Percentiles rank a stretch among this genome's conserved stretches.
Conservation (phyloP, 1,140 invertebrate species). For the Campoletis sonorensis region DNA sequence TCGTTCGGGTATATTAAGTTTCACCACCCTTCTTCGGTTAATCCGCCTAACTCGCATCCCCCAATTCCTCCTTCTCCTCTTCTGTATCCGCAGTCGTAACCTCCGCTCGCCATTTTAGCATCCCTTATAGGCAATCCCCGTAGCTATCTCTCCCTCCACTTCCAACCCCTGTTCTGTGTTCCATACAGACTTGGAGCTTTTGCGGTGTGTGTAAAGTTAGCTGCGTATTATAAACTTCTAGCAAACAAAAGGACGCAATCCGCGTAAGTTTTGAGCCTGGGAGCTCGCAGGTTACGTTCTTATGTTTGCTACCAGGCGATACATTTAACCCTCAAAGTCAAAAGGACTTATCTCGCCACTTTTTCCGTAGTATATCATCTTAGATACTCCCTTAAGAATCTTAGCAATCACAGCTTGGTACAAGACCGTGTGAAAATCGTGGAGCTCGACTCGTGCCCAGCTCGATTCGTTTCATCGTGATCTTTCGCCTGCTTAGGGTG, state of each 20-base stretch:
- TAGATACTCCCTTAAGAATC: background rate
- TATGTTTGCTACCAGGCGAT: background rate
- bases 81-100: conserved; percentile 4
- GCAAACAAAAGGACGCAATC: background rate
- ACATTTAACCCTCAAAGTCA: background rate
- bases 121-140: conserved; percentile 3
- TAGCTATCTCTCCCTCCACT: background rate
- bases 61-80: background rate
- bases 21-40: conserved; percentile 44
- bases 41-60: conserved; percentile 42
- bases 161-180: background rate
- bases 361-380: background rate
- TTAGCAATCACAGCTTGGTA: background rate
- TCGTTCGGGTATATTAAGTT: conserved; percentile 53
- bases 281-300: background rate
- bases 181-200: background rate
- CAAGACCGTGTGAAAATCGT: conserved; percentile 1
- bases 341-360: background rate
- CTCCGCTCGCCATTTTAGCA: conserved; percentile 24
- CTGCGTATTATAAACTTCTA: background rate
- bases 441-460: background rate
- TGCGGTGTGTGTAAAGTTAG: background rate
- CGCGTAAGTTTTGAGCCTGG: background rate
- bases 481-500: conserved; percentile 43
- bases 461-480: conserved; percentile 42